A percentile compares a stretch with the other conserved stretches of the same genome.
Conservation (phyloP, 2,113 vertebrate species). For the Arizona elegans region DNA sequence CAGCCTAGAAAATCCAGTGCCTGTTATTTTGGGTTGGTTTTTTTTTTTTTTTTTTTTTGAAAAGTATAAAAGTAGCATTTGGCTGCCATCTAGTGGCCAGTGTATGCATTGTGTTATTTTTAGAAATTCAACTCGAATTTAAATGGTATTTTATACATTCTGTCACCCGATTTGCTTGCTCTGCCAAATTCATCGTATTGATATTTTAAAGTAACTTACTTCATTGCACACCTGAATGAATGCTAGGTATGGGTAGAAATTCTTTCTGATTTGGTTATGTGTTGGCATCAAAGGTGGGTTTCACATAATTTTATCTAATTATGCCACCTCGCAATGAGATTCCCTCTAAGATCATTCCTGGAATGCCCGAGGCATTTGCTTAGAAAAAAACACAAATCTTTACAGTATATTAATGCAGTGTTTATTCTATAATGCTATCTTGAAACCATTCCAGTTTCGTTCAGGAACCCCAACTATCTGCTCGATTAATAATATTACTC, state of each 20-base stretch:
- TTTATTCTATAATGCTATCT: not conserved
- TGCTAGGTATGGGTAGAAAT: not conserved
- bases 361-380: not conserved
- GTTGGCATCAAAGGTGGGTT: not conserved
- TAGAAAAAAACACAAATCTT: not conserved
- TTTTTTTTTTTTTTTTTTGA: not conserved
- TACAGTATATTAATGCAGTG: not conserved
- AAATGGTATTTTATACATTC: not conserved
- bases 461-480: not conserved
- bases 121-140: not conserved
- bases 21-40: too few species aligned
- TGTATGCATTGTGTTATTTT: not conserved
- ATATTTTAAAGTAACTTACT: not conserved
- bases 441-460: not conserved
- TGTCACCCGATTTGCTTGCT: not conserved
- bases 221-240: not conserved
- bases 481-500: not conserved
- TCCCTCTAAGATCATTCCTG: not conserved
- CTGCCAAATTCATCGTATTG: not conserved
- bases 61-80: not conserved
- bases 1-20: not conserved
- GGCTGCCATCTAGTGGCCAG: conserved; percentile 14
- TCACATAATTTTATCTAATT: not conserved
- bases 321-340: not conserved
- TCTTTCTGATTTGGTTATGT: not conserved